Conservation (phyloP, 2,888 invertebrate species). For the Heliconius hortense region DNA sequence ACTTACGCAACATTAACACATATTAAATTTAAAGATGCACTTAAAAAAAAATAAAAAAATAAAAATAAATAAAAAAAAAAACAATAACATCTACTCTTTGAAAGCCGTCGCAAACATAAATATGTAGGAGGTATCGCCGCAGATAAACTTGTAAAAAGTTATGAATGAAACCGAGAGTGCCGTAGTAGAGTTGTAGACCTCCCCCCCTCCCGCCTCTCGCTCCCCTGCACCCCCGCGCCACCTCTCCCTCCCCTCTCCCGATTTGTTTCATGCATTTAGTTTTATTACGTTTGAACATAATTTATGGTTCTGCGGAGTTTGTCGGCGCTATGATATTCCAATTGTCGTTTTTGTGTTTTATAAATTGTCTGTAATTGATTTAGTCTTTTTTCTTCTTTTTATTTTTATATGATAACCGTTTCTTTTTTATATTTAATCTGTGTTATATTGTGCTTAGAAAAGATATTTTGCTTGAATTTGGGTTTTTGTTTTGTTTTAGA, state of each 20-base stretch:
- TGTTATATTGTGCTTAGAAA: neutral
- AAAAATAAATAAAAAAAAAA: conserved; percentile 6
- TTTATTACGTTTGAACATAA: conserved; percentile 75
- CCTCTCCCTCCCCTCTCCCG: conserved; percentile 53
- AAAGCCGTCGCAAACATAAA: conserved; percentile 75
- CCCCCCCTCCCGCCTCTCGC: conserved; percentile 46
- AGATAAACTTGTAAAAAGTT: conserved; percentile 83
- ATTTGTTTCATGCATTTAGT: conserved; percentile 78
- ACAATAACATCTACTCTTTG: conserved; percentile 57
- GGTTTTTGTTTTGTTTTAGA: neutral
- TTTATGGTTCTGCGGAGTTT: conserved; percentile 54
- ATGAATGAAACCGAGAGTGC: conserved; percentile 82
- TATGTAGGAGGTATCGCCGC: conserved; percentile 79
- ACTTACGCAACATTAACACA: neutral
- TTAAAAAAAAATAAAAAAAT: neutral
- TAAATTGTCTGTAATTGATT: conserved; percentile 25
- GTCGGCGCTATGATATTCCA: conserved; percentile 35
- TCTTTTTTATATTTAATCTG: conserved; percentile 12
- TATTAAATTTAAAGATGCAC: neutral
- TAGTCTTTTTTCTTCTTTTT: conserved; percentile 5
- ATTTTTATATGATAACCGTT: neutral
- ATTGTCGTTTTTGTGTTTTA: conserved; percentile 39
- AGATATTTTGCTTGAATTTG: neutral
- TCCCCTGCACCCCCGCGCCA: conserved; percentile 46
- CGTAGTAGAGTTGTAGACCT: conserved; percentile 78